phyloP scores from a whole-genome alignment of 2,888 invertebrate genomes.

The Uloborus plumipes region DNA sequence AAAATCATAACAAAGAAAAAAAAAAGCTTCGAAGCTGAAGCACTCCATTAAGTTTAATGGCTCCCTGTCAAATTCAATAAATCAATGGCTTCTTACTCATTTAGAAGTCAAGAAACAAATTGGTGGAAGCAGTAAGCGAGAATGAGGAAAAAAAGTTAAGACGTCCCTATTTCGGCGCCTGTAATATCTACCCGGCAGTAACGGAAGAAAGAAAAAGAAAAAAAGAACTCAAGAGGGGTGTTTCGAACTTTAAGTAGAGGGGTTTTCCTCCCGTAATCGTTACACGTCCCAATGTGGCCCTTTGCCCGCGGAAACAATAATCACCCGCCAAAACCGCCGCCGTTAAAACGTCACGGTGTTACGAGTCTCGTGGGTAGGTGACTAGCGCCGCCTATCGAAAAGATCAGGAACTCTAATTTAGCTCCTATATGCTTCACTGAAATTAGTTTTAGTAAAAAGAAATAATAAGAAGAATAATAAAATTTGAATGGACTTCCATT shows the following conservation, averaged over 20 bases:
- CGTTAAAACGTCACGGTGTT: conserved; percentile 61
- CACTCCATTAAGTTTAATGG: conserved; percentile 64
- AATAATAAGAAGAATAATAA: too few species aligned
- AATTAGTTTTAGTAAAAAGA: too few species aligned
- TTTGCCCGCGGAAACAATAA: conserved; percentile 59
- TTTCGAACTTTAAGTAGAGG: background rate
- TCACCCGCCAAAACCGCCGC: conserved; percentile 58
- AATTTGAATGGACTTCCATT: too few species aligned
- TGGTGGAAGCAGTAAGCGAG: conserved; percentile 5
- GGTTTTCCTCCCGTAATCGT: conserved; percentile 30
- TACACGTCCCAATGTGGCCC: conserved; percentile 61
- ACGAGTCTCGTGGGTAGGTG: conserved; percentile 47
- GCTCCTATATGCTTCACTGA: too few species aligned
- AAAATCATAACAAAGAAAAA: conserved; percentile 5
- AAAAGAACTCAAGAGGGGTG: conserved; percentile 19
- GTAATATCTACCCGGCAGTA: conserved; percentile 31
- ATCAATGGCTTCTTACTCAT: conserved; percentile 59
- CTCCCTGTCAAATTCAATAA: conserved; percentile 63
- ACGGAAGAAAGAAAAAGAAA: conserved; percentile 12
- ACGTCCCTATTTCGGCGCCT: conserved; percentile 11
- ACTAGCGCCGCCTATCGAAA: conserved; percentile 28
- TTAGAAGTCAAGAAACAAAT: conserved; percentile 62
- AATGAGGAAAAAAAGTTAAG: conserved; percentile 20
- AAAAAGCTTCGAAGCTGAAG: conserved; percentile 27
- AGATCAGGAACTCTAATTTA: background rate